Conservation (phyloP, 1,140 invertebrate species). For the Lethocerus indicus region DNA sequence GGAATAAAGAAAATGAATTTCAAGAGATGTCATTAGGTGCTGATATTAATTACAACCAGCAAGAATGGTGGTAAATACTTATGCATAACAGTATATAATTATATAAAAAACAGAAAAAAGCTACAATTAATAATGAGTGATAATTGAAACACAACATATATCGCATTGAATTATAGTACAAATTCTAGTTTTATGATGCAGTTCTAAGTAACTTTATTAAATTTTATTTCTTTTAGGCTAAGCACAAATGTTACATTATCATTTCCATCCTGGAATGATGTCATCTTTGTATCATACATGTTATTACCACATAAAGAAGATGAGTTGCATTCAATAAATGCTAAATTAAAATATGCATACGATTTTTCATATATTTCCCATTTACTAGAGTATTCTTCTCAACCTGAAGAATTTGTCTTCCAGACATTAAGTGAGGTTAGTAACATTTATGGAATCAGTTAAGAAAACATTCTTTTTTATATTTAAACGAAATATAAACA, state of each 20-base stretch:
- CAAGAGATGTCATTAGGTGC: slow-evolving; percentile 9
- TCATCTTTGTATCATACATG: slow-evolving; percentile 27
- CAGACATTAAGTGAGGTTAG: slow-evolving; percentile 14
- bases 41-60: slow-evolving; percentile 19
- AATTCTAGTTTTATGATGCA: not conserved
- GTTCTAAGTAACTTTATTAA: slow-evolving; percentile 3
- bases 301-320: slow-evolving; percentile 40
- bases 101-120: not conserved
- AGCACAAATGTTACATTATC: slow-evolving; percentile 33
- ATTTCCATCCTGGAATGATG: slow-evolving; percentile 9
- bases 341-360: slow-evolving; percentile 15
- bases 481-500: too few species aligned
- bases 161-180: not conserved
- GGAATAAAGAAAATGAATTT: slow-evolving; percentile 11
- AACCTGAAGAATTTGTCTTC: slow-evolving; percentile 5
- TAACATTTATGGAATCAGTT: too few species aligned
- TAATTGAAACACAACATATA: not conserved
- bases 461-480: too few species aligned
- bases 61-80: slow-evolving; percentile 27
- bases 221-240: slow-evolving; percentile 22
- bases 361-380: slow-evolving; percentile 15
- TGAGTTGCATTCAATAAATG: slow-evolving; percentile 36
- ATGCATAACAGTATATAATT: not conserved
- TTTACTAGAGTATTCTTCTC: slow-evolving; percentile 15
- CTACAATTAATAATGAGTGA: too few species aligned